Evolutionary conservation across 2,113 vertebrate species (phyloP), one percentile per base, ranked within the genome.

Genomic region (Cyprinus carpio): DNA sequence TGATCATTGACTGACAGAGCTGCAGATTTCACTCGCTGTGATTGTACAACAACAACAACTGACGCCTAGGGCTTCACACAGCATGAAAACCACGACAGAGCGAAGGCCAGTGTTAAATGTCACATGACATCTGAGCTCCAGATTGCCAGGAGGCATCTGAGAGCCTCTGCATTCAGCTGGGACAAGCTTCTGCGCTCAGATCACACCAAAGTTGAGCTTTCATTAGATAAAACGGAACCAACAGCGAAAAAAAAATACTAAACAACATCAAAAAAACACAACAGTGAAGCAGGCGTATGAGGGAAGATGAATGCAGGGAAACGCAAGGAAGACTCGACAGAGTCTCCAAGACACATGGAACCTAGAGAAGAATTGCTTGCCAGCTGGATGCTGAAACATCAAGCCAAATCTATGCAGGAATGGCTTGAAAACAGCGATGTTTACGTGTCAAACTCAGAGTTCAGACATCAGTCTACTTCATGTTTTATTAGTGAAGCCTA

Each of bases 61-160:
- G 71, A 27, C 25, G n/a, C 37, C 71, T 43, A 27, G 40, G 46
- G 71, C 71, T 27, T 75, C 69, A 46, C 71, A 16, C 71, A 74
- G 71, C 12, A 12, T n/a, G 71, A 74, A 40, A 25, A 15, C 71
- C 25, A 74, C 13, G 40, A 25, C 69, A 72, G 37, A 15, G 5
- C 12, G 12, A 46, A 46, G 71, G 37, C 40, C 40, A 13, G 10
- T n/a, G 34, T 37, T 40, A 40, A 72, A 43, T 23, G 37, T 8
- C 71, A 74, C 71, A 74, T 25, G 23, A 75, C n/a, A 43, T 75
- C 71, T 46, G 40, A 27, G 71, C 71, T 75, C 40, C 40, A 25
- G 71, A 15, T 8, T 25, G 23, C 71, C 71, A 46, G 71, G 37
- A 46, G 67, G 71, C 71, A 16, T 74, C 23, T 25, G 6, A 13